Evolutionary conservation across 2,888 invertebrate species (phyloP), one percentile per base, ranked within the genome.

Genomic region (Pheosia tremula): DNA sequence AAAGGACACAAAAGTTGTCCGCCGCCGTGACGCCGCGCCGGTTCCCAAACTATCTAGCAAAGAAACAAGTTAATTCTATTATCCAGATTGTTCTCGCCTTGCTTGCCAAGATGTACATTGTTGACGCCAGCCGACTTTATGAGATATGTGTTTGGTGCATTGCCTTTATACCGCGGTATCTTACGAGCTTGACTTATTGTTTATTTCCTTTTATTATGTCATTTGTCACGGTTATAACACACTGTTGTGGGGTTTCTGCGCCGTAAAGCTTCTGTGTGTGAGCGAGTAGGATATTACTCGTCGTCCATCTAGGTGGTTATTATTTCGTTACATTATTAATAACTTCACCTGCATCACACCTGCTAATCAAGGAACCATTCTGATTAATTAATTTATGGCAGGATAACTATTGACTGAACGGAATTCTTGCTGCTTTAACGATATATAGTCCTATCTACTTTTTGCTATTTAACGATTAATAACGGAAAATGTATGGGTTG

Each of bases 41-140:
- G 62, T 59, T 68, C 69, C 67, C 64, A 57, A 75, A 71, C 69
- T 65, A 68, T 72, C 67, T 68, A 74, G 75, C 77, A 80, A 85
- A 85, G 84, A 85, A 87, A 85, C 81, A 80, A 87, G 79, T 85
- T 83, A 80, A 90, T 90, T 90, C 89, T 90, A 90, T 91, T 90
- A 90, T 77, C 83, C 82, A 86, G 90, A 91, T 90, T 90, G 90
- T 91, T 91, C 91, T 89, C 90, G 91, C 90, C 90, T 88, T 74
- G 79, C 80, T 84, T 89, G 91, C 90, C 92, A 90, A 89, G 90
- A 89, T 83, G 77, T 82, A 80, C 79, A 85, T 87, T 74, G 71
- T 69, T 70, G 81, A 85, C 85, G 89, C 90, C 88, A 89, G 88
- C 85, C 87, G 88, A 91, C 87, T 92, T 91, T 90, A 83, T 88